A percentile compares a stretch with the other conserved stretches of the same genome.
These are phyloP conservation scores for mouse (Mus musculus) DNA, from an alignment of 2,113 vertebrate genomes.

Conservation along the genomic window GRCm39 chr5:147029001-147029500, in stretches of 20 bases:
- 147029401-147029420: not conserved
- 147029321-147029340: no score
- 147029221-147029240: not conserved
- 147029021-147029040: not conserved
- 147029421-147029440: slow-evolving; percentile 14
- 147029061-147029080: not conserved
- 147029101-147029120: not conserved
- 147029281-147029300: no score
- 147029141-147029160: not conserved
- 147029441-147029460: not conserved
- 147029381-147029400: not conserved
- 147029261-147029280: no score
- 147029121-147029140: not conserved
- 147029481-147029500: not conserved
- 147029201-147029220: not conserved
- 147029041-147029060: not conserved
- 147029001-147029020: slow-evolving; percentile 1
- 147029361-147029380: no score
- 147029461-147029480: not conserved
- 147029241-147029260: no score
- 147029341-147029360: no score
- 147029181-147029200: not conserved
- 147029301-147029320: no score
- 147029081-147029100: not conserved
- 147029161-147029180: not conserved